phyloP scores from a whole-genome alignment of 2,888 invertebrate species.

The Eupsilia transversa region DNA sequence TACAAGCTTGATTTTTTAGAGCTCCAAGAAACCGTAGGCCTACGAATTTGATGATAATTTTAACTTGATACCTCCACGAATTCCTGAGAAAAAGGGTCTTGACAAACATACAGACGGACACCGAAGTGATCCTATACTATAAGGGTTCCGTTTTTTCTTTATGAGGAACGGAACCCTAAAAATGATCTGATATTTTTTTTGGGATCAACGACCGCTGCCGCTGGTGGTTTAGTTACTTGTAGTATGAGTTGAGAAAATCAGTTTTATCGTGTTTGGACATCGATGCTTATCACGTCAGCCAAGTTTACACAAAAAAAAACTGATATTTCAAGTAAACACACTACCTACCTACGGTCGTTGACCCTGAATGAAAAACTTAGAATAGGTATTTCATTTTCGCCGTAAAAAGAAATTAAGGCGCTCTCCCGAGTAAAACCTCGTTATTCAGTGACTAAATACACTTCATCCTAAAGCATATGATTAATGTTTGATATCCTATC shows the following conservation, averaged over 20 bases:
- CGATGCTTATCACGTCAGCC: neutral
- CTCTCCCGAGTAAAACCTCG: no score
- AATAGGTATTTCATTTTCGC: no score
- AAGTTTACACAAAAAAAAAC: neutral
- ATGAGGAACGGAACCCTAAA: neutral
- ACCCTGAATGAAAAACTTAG: neutral
- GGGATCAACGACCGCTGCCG: neutral
- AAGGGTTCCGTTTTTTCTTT: neutral
- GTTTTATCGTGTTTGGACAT: slow-evolving; percentile 1
- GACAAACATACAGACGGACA: neutral
- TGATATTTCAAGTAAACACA: neutral
- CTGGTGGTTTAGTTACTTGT: neutral
- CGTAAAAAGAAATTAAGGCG: no score
- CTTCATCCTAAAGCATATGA: no score
- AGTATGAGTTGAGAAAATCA: neutral
- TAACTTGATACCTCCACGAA: no score
- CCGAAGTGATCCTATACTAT: no score
- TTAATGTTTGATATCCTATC: no score
- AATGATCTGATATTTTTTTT: neutral
- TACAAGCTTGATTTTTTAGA: no score
- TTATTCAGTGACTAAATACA: no score
- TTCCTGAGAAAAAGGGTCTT: neutral
- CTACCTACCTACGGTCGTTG: neutral
- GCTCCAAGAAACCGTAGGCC: no score
- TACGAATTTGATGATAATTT: no score